Percentiles rank a stretch among this genome's conserved stretches.
Conservation (phyloP, 2,797 vertebrate species). For the Ceryle rudis region DNA sequence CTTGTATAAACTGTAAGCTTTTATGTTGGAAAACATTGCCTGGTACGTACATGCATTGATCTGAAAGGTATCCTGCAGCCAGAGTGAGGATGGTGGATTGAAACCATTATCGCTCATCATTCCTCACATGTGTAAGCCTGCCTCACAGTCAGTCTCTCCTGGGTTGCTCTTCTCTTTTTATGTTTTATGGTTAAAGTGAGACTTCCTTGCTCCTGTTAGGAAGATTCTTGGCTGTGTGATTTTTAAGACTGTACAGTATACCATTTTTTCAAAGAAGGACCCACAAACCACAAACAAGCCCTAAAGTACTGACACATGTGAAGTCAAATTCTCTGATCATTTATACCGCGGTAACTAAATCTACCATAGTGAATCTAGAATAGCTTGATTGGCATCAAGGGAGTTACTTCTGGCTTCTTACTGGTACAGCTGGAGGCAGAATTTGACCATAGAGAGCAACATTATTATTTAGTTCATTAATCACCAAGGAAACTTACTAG, state of each 20-base stretch:
- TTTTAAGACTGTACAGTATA: not conserved
- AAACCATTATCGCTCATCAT: not conserved
- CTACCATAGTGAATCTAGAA: not conserved
- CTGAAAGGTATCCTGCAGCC: not conserved
- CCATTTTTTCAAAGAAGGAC: not conserved
- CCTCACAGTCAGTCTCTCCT: not conserved
- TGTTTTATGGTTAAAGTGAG: not conserved
- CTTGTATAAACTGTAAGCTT: not conserved
- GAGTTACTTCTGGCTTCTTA: slow-evolving; percentile 8
- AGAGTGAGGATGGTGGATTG: not conserved
- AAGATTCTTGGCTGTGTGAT: not conserved
- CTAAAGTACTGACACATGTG: slow-evolving; percentile 47
- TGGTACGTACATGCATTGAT: not conserved
- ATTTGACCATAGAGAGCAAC: slow-evolving; percentile 18
- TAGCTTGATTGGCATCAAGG: not conserved
- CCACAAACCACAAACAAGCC: slow-evolving; percentile 21
- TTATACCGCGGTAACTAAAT: not conserved
- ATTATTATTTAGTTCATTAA: slow-evolving; percentile 54
- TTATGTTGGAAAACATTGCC: not conserved
- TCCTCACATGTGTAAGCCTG: not conserved
- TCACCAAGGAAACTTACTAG: slow-evolving; percentile 29
- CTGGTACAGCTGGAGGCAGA: not conserved
- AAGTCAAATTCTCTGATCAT: slow-evolving; percentile 21
- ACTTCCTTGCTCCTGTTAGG: not conserved
- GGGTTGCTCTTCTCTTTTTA: not conserved